Base-by-base conservation (phyloP, 2,113 vertebrate species). In the Terrapene triunguis region DNA sequence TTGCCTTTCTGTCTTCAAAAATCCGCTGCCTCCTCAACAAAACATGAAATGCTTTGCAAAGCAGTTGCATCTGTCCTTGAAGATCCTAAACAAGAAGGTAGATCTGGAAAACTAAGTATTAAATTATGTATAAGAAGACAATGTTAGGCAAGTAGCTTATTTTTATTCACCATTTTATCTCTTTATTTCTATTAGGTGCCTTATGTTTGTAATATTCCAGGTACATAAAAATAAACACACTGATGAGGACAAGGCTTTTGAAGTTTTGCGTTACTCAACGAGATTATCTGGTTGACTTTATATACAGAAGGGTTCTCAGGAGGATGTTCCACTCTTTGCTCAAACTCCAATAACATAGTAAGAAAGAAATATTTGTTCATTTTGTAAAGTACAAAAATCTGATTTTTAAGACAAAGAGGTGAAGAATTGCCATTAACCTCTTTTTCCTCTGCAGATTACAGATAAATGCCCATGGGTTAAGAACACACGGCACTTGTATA, bases 1-100 rank as follows among this genome's bases (percentile, higher is more conserved):
- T 84, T 92, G 35, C 47, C 13, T 96, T 72, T 95, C 87, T 94
- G 38, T 42, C 89, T 97, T 97, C 92, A 96, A 95, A 97, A 97
- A 93, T 76, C 86, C 85, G 57, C 89, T 92, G 62, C 44, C 59
- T 93, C 80, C 74, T 96, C 89, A 89, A 85, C 55, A 91, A 95
- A 93, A 91, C 90, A 80, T 44, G 97, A 93, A 97, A 95, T 84
- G 65, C 25, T 54, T 96, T 95, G 95, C 84, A 35, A 88, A 90
- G 89, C 48, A 95, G 44, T 92, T 93, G 38, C 38, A 62, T 93
- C 88, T 90, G 80, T 22, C 69, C 44, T 93, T 96, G 79, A 24
- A 2, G 57, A 80, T 88, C 55, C 76, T 87, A 95, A 90, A 87
- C 76, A 93, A 96, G 51, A 80, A 79, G 93, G 88, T 89, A 95